Evolutionary conservation across 2,113 vertebrate species (phyloP), one percentile per base, ranked within the genome.

Genomic region (Jacana jacana): DNA sequence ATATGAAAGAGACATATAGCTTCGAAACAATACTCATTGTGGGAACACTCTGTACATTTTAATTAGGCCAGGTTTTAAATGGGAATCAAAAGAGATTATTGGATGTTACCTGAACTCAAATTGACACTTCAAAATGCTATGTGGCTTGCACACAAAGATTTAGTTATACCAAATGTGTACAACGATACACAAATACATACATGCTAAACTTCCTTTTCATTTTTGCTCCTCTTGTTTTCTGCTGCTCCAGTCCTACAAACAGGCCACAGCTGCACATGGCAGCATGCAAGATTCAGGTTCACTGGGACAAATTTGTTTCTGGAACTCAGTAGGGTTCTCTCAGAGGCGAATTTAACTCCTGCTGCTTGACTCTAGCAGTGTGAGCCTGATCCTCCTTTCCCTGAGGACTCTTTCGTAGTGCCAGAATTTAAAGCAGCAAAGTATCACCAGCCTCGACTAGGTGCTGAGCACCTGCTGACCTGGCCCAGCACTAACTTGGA

Each of bases 21-120:
- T 96, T 95, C 92, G 95, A 97, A 98, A 98, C 97, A 98, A 98
- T 98, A 93, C 92, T 96, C 93, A 96, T 94, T 97, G 96, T 97
- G 94, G 91, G 97, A 98, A 96, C 92, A 79, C 76, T 80, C 35
- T 54, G 57, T 86, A 88, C 70, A 75, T 97, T 98, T 97, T 97
- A 97, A 98, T 98, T 98, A 97, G 96, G 65, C 55, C 60, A 22
- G 80, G 88, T 95, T 97, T 97, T 97, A 95, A 97, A 97, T 37
- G 44, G 91, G 80, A 96, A 91, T 93, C 96, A 95, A 30, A 39
- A 91, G 86, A 90, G 58, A 98, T 97, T 97, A 96, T 91, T 96
- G 94, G 94, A 91, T 87, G 81, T 86, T 96, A 95, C 70, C 57
- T 11, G 1, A 96, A 96, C 91, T 97, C 70, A 95, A 92, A 95